A percentile compares a stretch with the other conserved stretches of the same genome.
Evolutionary conservation across 2,113 vertebrate genomes (phyloP).

Genomic region (Patagioenas fasciata): DNA sequence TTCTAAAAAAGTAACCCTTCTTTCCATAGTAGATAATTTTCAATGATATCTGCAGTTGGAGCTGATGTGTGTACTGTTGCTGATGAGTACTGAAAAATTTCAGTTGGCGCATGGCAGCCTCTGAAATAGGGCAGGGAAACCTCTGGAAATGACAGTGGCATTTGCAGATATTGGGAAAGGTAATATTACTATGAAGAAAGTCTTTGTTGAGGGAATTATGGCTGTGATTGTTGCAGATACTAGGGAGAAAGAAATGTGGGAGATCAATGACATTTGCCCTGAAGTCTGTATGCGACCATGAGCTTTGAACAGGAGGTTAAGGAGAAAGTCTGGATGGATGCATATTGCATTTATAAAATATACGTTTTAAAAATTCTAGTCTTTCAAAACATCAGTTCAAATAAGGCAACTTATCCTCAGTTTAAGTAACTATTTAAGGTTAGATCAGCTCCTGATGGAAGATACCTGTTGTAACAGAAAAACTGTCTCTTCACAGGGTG

Average conservation of each 20-base stretch:
- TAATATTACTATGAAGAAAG: not conserved
- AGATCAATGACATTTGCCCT: not conserved
- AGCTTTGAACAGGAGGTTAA: conserved; percentile 56
- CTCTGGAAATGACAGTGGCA: not conserved
- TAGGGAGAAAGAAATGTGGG: not conserved
- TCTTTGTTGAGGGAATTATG: not conserved
- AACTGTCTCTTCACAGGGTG: not conserved
- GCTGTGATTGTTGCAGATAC: not conserved
- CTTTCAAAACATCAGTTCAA: conserved; percentile 59
- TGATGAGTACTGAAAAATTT: not conserved
- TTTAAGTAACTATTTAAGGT: conserved; percentile 55
- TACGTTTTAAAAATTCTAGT: conserved; percentile 44
- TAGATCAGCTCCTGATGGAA: conserved; percentile 50
- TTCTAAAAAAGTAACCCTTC: conserved; percentile 6
- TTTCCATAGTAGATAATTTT: conserved; percentile 1
- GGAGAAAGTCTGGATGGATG: conserved; percentile 1
- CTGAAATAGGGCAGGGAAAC: not conserved
- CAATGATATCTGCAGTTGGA: not conserved
- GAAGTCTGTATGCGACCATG: not conserved
- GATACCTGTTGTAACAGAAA: not conserved
- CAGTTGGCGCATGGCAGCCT: not conserved
- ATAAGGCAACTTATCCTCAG: conserved; percentile 31
- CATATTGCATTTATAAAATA: conserved; percentile 53
- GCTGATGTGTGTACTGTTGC: not conserved
- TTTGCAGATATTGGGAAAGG: not conserved